Conservation (phyloP, 2,797 vertebrate species). For the Bucorvus abyssinicus region DNA sequence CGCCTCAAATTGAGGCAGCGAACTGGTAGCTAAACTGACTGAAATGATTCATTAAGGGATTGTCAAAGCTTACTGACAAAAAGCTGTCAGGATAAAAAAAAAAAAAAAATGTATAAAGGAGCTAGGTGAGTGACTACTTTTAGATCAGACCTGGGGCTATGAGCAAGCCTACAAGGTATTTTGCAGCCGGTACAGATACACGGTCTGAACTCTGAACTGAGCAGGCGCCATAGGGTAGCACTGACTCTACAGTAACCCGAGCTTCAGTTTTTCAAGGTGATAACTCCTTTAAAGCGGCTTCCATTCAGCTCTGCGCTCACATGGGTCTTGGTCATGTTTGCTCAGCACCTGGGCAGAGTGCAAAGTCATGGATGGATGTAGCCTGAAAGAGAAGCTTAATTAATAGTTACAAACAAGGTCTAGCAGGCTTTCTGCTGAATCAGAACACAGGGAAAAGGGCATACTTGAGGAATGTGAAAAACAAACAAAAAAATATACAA, state of each 20-base stretch:
- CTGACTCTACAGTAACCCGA: conserved; percentile 1
- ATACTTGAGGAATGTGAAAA: neutral
- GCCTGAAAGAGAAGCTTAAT: neutral
- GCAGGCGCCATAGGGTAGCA: neutral
- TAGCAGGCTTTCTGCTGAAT: neutral
- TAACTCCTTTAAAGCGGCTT: conserved; percentile 9
- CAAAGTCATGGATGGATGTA: neutral
- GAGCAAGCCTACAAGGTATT: neutral
- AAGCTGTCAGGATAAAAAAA: neutral
- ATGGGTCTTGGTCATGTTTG: neutral
- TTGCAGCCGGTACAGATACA: neutral
- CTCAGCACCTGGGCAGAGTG: neutral
- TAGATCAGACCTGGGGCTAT: neutral
- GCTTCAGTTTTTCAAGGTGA: conserved; percentile 14
- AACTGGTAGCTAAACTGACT: neutral
- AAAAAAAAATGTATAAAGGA: neutral
- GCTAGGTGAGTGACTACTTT: neutral
- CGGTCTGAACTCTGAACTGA: conserved; percentile 11
- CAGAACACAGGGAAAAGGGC: neutral
- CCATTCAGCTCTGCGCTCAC: neutral
- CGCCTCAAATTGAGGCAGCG: neutral
- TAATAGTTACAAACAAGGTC: neutral
- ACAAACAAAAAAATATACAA: fast-evolving
- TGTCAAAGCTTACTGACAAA: neutral
- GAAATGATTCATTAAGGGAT: neutral